Evolutionary conservation across 53 echinoderm and acorn worm species (phyloP), one percentile per base, ranked within the genome.

Genomic region (Luidia sarsii): DNA sequence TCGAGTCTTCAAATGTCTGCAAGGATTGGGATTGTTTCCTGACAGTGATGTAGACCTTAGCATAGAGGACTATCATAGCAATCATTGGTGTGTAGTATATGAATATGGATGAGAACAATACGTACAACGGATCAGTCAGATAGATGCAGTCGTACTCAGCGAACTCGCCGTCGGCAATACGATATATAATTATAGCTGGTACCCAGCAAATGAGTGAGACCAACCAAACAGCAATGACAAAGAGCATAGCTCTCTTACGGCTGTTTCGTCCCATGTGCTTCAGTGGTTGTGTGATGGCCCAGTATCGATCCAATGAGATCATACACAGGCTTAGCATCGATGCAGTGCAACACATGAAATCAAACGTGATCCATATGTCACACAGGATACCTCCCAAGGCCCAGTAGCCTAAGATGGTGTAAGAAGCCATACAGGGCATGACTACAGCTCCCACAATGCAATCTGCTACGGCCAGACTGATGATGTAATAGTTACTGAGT

Each of bases 301-400:
- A 80, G 71, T 85, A 92, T 18, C 92, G 84, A 38, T 92, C 92
- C 16, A 80, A 41, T 2, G 92, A 88, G 35, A 92, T 92, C 85
- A 88, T 72, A 57, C 88, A 81, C 20, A 92, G 79, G 33, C 81
- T 85, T 3, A 92, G 67, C 50, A 92, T 71, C 16, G 92, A 92
- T 7, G 85, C 92, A 4, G 92, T 88, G 50, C 88, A 88, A 55
- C 88, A 88, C 68, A 84, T 75, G 68, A 92, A 88, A 31, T 92
- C 88, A 21, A 75, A 2, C 1, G 59, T 59, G 33, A 81, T 92
- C 92, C 92, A 92, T 11, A 92, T 25, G 48, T 88, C 92, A 38
- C 92, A 92, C 50, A 88, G 32, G 8, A 92, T 2, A 13, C 50
- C 62, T 0, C 92, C 92, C 3, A 92, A 64, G 19, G 88, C 85